Base-by-base conservation (phyloP, 2,888 invertebrate species). In the Schizaphis graminum region DNA sequence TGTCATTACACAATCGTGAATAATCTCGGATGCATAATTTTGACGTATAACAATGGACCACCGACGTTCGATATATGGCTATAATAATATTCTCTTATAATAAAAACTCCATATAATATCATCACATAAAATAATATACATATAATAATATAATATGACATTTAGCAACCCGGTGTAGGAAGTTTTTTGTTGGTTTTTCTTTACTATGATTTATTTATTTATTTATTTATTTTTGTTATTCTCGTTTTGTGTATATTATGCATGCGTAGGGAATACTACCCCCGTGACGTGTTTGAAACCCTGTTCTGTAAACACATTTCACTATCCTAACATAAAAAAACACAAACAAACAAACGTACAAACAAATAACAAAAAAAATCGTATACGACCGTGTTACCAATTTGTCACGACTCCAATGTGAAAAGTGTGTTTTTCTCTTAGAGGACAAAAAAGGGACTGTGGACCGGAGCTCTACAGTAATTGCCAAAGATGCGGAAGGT, bases 391-490 rank as follows among this genome's bases (percentile, higher is more conserved):
- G 89, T 91, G 35, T 94, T 67, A 56, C 57, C 61, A 89, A 94
- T 94, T 94, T 95, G 44, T 47, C 93, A 91, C 91, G 89, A 94
- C 61, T 94, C 94, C 94, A 94, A 93, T 95, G 94, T 95, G 94
- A 94, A 94, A 91, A 91, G 94, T 94, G 94, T 94, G 95, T 95
- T 95, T 95, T 95, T 94, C 95, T 94, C 95, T 94, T 94, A 97
- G 98, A 98, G 97, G 98, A 98, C 97, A 98, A 98, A 97, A 98
- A 98, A 97, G 98, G 98, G 96, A 98, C 98, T 96, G 98, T 98
- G 96, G 98, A 98, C 97, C 97, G 98, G 96, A 98, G 98, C 96
- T 98, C 98, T 96, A 98, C 98, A 96, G 98, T 98, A 96, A 98
- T 98, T 96, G 98, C 98, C 96, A 98, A 98, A 97, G 98, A 98